Evolutionary conservation across 2,113 vertebrate species (phyloP), one percentile per base, ranked within the genome.

Genomic region (Chloebia gouldiae): DNA sequence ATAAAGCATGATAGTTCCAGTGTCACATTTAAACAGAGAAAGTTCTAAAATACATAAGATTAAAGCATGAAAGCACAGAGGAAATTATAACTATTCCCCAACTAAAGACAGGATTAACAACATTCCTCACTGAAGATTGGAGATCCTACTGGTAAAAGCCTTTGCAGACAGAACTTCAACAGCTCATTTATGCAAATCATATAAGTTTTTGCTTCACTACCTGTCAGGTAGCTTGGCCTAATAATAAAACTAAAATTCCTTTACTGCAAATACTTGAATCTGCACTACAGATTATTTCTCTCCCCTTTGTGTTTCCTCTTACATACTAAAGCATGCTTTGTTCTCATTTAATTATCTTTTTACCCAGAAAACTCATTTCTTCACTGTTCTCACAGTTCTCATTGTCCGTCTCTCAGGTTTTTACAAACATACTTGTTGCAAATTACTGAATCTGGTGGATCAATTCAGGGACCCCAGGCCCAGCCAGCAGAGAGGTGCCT

Each of bases 261-360:
- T 31, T 51, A 30, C 18, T 81, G 6, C 5, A 64, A 68, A 42
- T 37, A 64, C 9, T 50, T 68, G 18, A 63, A 80, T 83, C 72
- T 83, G 15, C 28, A 18, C 10, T 57, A 44, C 11, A 54, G 11
- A 39, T 51, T 51, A 47, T 61, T 71, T 89, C 21, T 39, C 31
- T 66, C 12, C 4, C 1, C 17, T 68, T 7, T 31, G 3, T 39
- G 14, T 68, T 68, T 64, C 39, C 33, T 77, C 20, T 69, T 60
- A 37, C 5, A 27, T 16, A 40, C 3, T 53, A 15, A 72, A 66
- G 11, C 17, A 40, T 0, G 0, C 4, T 11, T 1, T 72, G 24
- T 59, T 81, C 49, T 68, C 21, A 22, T 53, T 92, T 51, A 35
- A 13, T 51, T 86, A 18, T 77, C 11, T 66, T 77, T 81, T 54